Percentiles rank a stretch among this genome's conserved stretches.
These are phyloP conservation scores for Hipposideros armiger DNA, from an alignment of 2,113 vertebrate species.

Conservation along the genomic window DNA sequence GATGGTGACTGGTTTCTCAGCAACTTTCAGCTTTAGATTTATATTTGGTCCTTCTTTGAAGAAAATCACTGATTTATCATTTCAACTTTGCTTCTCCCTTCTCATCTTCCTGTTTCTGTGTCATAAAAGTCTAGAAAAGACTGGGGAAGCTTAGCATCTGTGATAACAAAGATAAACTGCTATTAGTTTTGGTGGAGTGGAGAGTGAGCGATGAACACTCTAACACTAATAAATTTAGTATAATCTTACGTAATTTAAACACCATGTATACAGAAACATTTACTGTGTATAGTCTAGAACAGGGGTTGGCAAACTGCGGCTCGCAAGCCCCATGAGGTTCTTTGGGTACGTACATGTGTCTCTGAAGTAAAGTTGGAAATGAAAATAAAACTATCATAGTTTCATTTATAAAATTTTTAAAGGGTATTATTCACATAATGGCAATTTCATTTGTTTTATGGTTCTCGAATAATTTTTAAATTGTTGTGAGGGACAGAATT, in stretches of 20 bases:
- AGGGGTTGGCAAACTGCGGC: too few species aligned
- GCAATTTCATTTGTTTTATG: too few species aligned
- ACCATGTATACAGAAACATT: neutral
- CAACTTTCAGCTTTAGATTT: neutral
- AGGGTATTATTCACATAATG: too few species aligned
- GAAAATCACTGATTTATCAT: neutral
- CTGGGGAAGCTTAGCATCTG: neutral
- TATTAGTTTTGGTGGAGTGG: neutral
- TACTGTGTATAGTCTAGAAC: neutral
- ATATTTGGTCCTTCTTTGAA: neutral
- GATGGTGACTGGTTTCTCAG: neutral
- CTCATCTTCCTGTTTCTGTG: neutral
- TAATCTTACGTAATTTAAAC: neutral
- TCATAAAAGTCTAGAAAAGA: neutral
- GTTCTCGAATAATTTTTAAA: too few species aligned
- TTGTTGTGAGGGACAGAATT: too few species aligned
- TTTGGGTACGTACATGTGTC: too few species aligned
- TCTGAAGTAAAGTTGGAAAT: too few species aligned
- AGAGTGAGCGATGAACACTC: neutral
- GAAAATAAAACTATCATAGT: too few species aligned
- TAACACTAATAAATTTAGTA: neutral
- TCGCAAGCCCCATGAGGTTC: too few species aligned
- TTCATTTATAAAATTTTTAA: too few species aligned
- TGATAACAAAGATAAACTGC: neutral
- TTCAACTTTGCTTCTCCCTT: neutral